These are phyloP conservation scores for Notospermus geniculatus DNA, from an alignment of 1,140 invertebrate genomes.

Conservation along the genomic window DNA sequence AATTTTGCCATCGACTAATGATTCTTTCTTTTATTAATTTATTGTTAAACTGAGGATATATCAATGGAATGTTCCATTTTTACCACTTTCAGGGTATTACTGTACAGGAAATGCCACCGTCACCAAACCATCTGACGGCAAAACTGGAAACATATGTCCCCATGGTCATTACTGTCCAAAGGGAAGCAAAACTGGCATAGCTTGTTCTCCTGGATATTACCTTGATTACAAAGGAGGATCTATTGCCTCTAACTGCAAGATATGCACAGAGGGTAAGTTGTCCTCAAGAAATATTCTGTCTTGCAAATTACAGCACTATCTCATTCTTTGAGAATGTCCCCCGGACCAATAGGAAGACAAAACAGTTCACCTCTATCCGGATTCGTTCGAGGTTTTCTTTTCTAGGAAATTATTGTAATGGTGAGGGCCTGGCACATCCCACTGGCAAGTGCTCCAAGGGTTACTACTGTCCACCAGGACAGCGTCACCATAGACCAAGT, in stretches of 20 bases:
- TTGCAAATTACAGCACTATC: no score
- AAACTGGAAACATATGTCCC: conserved; percentile 38
- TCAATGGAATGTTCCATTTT: no score
- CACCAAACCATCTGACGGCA: conserved; percentile 30
- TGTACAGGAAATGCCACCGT: conserved; percentile 35
- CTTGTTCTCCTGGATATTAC: conserved; percentile 48
- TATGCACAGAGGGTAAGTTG: conserved; percentile 30
- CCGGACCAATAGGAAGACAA: no score
- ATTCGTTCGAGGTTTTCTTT: no score
- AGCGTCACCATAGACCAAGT: conserved; percentile 29
- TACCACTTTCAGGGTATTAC: conserved; percentile 46
- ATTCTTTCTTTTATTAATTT: no score
- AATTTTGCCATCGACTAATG: no score
- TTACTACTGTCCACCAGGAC: conserved; percentile 47
- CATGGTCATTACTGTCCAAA: conserved; percentile 43
- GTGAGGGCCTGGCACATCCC: conserved; percentile 31
- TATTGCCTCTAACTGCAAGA: conserved; percentile 32
- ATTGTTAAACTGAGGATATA: no score
- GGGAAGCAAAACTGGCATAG: conserved; percentile 27
- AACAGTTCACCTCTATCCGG: no score
- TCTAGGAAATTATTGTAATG: conserved; percentile 40
- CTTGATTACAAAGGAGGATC: conserved; percentile 32
- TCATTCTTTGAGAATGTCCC: no score
- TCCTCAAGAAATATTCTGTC: no score
- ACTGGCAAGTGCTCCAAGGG: conserved; percentile 38